phyloP scores from a whole-genome alignment of 2,797 vertebrate genomes.

The Synanceia verrucosa region DNA sequence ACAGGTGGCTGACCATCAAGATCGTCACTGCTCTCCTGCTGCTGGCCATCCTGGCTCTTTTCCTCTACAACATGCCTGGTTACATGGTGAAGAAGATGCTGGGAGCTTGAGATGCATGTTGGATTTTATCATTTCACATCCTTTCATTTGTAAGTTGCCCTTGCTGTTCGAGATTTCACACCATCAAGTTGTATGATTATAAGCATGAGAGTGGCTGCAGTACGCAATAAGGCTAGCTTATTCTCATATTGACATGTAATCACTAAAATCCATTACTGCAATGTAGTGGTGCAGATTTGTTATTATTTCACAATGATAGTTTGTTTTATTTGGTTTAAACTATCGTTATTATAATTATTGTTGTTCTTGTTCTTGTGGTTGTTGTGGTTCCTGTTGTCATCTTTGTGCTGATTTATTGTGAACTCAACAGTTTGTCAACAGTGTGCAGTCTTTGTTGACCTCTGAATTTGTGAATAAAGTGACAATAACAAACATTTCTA shows the following conservation, averaged over 20 bases:
- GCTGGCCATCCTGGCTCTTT: conserved; percentile 90
- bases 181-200: background rate
- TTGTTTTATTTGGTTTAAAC: background rate
- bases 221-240: background rate
- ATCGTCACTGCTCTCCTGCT: conserved; percentile 89
- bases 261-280: background rate
- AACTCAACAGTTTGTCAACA: conserved; percentile 13
- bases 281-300: conserved; percentile 8
- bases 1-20: conserved; percentile 98
- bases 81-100: conserved; percentile 98
- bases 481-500: conserved; percentile 6
- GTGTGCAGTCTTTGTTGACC: conserved; percentile 41
- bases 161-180: conserved; percentile 1
- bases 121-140: background rate
- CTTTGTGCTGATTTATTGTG: conserved; percentile 37
- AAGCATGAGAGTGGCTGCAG: background rate
- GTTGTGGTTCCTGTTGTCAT: conserved; percentile 8
- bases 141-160: background rate
- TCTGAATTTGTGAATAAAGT: conserved; percentile 54
- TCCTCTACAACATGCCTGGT: conserved; percentile 95
- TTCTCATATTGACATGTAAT: conserved; percentile 14
- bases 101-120: conserved; percentile 82
- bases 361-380: background rate
- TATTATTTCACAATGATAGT: background rate
- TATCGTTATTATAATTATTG: background rate